These are phyloP conservation scores for Cirrhinus molitorella DNA, from an alignment of 2,797 vertebrate species.

Conservation along the genomic window DNA sequence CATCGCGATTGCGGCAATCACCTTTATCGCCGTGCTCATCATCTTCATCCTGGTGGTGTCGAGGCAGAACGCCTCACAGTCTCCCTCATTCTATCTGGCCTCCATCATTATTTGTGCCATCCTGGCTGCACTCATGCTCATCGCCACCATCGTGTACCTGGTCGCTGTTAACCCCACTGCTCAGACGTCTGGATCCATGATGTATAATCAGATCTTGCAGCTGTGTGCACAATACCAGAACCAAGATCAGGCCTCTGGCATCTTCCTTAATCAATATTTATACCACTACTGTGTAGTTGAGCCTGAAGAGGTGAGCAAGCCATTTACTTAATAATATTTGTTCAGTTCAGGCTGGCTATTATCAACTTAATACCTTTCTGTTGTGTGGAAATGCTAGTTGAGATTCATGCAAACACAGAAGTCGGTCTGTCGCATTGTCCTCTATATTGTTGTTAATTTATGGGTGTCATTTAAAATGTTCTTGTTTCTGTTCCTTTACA, in stretches of 20 bases:
- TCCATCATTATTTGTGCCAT: constrained; percentile 82
- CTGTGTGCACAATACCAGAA: constrained; percentile 88
- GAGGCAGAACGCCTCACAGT: constrained; percentile 78
- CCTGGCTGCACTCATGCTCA: constrained; percentile 84
- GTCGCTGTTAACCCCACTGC: constrained; percentile 89
- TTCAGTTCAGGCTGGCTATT: neutral
- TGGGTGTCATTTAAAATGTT: neutral
- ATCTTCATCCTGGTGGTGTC: constrained; percentile 86
- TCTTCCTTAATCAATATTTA: constrained; percentile 90
- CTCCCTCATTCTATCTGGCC: constrained; percentile 84
- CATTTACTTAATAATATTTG: neutral
- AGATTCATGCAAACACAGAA: neutral
- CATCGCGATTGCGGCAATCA: constrained; percentile 84
- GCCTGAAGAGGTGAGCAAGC: constrained; percentile 86
- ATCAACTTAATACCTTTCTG: neutral
- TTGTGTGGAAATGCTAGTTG: neutral
- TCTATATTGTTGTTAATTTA: neutral
- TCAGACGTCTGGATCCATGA: constrained; percentile 84
- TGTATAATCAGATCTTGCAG: constrained; percentile 81
- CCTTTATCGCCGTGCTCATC: constrained; percentile 84
- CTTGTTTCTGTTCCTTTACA: constrained; percentile 25
- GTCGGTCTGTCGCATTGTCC: neutral
- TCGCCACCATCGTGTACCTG: constrained; percentile 90
- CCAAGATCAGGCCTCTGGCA: constrained; percentile 75
- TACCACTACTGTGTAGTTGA: constrained; percentile 96